A percentile compares a stretch with the other conserved stretches of the same genome.
Conservation (phyloP, 2,797 vertebrate genomes). For the Garrulus glandarius region DNA sequence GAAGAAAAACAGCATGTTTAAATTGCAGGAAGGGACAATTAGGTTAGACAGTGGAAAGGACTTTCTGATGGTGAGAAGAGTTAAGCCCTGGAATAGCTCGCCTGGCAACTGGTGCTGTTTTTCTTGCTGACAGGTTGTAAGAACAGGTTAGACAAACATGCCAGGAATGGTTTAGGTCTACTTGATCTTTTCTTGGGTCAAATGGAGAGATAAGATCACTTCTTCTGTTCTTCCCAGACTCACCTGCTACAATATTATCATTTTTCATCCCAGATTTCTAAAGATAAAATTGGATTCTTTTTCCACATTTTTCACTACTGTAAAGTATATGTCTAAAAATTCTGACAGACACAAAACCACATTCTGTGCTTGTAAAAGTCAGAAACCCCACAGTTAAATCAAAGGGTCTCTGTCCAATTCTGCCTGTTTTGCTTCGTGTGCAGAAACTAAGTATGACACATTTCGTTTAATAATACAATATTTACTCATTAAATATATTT, state of each 20-base stretch:
- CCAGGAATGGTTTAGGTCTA: conserved; percentile 39
- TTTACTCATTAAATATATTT: conserved; percentile 54
- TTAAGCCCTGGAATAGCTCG: not conserved
- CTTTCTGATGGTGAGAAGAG: not conserved
- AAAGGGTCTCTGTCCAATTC: conserved; percentile 26
- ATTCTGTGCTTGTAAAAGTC: conserved; percentile 10
- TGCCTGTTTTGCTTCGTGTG: not conserved
- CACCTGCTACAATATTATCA: conserved; percentile 19
- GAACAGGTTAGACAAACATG: conserved; percentile 53
- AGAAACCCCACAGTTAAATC: not conserved
- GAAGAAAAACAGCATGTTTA: conserved; percentile 27
- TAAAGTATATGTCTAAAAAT: not conserved
- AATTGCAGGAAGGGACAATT: conserved; percentile 37
- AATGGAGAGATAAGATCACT: conserved; percentile 31
- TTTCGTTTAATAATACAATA: conserved; percentile 37
- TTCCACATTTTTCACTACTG: not conserved
- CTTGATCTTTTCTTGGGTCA: conserved; percentile 35
- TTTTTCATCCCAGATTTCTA: not conserved
- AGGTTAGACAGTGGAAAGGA: conserved; percentile 18
- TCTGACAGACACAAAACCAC: not conserved
- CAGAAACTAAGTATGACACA: not conserved
- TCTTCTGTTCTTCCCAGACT: not conserved
- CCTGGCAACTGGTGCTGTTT: conserved; percentile 32
- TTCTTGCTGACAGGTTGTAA: conserved; percentile 43
- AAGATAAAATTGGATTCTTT: not conserved